Conservation (phyloP, 2,797 vertebrate species). For the Acrocephalus scirpaceus region DNA sequence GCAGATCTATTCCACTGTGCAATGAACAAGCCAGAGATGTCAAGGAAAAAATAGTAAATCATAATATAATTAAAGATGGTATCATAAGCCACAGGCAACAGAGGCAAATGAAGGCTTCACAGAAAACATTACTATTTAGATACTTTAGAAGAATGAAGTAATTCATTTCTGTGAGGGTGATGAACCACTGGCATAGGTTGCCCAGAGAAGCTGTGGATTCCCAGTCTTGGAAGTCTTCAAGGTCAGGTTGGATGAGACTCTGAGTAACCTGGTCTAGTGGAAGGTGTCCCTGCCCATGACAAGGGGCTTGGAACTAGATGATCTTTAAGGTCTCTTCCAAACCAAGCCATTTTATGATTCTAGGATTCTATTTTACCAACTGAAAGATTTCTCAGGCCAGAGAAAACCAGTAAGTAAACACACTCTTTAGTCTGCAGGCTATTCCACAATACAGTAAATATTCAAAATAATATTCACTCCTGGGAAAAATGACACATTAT, state of each 20-base stretch:
- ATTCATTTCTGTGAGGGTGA: not conserved
- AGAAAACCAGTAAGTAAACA: not conserved
- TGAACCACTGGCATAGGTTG: not conserved
- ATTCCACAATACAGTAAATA: not conserved
- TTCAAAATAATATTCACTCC: slow-evolving; percentile 11
- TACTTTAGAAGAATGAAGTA: not conserved
- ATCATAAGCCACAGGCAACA: not conserved
- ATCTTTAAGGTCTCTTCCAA: not conserved
- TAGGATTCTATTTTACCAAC: not conserved
- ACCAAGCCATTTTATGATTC: not conserved
- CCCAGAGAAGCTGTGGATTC: not conserved
- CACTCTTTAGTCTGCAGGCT: not conserved
- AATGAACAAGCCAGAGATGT: not conserved
- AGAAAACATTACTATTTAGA: not conserved
- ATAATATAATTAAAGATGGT: not conserved
- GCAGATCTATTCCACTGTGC: not conserved
- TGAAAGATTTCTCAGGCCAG: not conserved
- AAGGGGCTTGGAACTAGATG: not conserved
- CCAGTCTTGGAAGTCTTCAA: not conserved
- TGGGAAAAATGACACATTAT: slow-evolving; percentile 11
- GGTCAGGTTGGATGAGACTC: not conserved
- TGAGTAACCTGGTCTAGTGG: not conserved
- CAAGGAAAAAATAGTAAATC: not conserved
- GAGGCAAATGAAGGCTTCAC: not conserved
- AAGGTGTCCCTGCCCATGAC: not conserved